Base-by-base conservation (phyloP, 1,140 invertebrate species). In the Drosophila miranda region DNA sequence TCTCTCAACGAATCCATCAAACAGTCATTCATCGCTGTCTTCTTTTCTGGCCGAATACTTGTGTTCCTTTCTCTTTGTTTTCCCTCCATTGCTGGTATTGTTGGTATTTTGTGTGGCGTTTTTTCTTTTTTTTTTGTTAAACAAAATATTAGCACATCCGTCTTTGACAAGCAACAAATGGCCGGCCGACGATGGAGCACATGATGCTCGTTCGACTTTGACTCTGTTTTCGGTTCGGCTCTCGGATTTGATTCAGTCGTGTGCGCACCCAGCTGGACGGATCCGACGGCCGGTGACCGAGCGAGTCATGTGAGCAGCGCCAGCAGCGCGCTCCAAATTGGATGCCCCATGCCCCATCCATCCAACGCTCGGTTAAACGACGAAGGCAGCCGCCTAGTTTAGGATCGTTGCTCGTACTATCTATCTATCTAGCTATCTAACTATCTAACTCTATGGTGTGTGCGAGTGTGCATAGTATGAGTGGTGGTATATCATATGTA, bases 111-210 rank as follows among this genome's bases (percentile, higher is more conserved):
- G 21, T 23, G 21, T 2, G 21, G 0, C 2, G n/a, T n/a, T n/a
- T n/a, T n/a, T 56, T 9, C 23, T 34, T 14, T 51, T 14, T 28
- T 60, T 34, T 55, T 73, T 76, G 67, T 75, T 70, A 74, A 79
- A 62, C 56, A 69, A 83, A 66, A 86, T 84, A 84, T 84, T 84
- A 86, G 81, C 81, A 86, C 81, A 86, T 86, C 82, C 86, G 77
- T 59, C 72, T 73, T 60, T 67, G 77, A 81, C 81, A 78, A 81
- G 81, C 55, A 57, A 74, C 63, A 77, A 68, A 63, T 41, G 48
- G 62, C 53, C 54, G 11, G 11, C 1, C 34, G 34, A 38, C 34
- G 34, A 50, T 75, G 70, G 62, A 67, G 72, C 81, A 86, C 83
- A 84, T 86, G 81, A 86, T 86, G 81, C 80, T 84, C 70, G 48